Percentiles rank a stretch among this genome's conserved stretches.
phyloP scores from a whole-genome alignment of 2,797 vertebrate genomes.

The Macrochelys suwanniensis region DNA sequence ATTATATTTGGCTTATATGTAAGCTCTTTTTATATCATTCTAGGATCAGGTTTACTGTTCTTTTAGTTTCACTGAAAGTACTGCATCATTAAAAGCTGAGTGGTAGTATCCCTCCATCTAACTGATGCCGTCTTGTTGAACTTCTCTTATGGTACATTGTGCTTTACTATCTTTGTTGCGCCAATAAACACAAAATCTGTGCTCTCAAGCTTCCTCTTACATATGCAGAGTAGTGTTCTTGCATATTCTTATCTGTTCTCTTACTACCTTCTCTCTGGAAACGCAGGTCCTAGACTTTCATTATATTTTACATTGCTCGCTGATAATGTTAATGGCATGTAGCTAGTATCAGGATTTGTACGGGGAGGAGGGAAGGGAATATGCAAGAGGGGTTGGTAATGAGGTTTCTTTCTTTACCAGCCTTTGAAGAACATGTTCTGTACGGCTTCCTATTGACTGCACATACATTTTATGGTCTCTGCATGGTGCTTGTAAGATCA shows the following conservation, averaged over 20 bases:
- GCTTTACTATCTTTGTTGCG: neutral
- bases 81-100: neutral
- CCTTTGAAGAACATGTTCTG: neutral
- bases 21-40: neutral
- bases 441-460: neutral
- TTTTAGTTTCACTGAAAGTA: neutral
- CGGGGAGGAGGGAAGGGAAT: rapidly evolving
- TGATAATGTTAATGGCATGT: neutral
- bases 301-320: neutral
- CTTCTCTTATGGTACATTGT: neutral
- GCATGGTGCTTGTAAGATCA: neutral
- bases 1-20: neutral
- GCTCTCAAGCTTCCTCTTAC: neutral
- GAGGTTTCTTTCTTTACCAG: neutral
- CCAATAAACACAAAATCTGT: neutral
- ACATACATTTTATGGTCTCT: neutral
- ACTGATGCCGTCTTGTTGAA: neutral
- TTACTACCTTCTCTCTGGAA: neutral
- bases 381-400: neutral
- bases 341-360: neutral
- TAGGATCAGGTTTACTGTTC: neutral
- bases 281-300: neutral
- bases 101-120: neutral
- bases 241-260: neutral
- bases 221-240: neutral